Percentiles rank a stretch among this genome's conserved stretches.
These are phyloP conservation scores for Andrena minutula DNA, from an alignment of 2,888 invertebrate species.

Conservation along the genomic window DNA sequence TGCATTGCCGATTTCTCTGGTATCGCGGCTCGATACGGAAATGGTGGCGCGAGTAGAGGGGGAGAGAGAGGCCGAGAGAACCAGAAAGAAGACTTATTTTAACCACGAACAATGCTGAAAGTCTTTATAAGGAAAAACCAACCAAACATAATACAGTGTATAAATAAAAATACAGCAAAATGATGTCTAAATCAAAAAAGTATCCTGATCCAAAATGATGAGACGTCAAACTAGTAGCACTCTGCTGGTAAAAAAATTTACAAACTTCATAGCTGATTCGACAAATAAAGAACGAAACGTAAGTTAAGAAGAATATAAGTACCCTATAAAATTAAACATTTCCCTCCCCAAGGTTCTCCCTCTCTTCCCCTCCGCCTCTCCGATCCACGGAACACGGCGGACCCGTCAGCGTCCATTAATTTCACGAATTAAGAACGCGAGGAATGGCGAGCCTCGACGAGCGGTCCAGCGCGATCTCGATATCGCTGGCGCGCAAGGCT, in stretches of 20 bases:
- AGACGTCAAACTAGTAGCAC: no score
- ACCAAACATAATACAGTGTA: neutral
- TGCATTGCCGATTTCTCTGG: constrained; percentile 79
- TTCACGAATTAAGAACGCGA: constrained; percentile 10
- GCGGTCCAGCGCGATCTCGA: constrained; percentile 11
- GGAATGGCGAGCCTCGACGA: neutral
- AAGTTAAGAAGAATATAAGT: no score
- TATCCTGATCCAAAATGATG: no score
- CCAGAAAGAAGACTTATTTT: constrained; percentile 14
- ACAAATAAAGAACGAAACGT: no score
- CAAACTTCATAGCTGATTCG: no score
- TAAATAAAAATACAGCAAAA: neutral
- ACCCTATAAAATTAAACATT: neutral
- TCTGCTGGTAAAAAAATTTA: no score
- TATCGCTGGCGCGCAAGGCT: constrained; percentile 2
- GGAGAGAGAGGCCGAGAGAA: neutral
- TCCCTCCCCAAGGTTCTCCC: neutral
- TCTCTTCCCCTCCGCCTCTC: neutral
- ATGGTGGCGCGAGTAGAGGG: constrained; percentile 68
- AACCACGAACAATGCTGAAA: neutral
- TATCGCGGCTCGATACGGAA: constrained; percentile 81
- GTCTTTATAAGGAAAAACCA: neutral
- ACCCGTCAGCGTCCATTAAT: constrained; percentile 11
- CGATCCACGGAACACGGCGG: neutral
- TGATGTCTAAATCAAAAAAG: no score